Base-by-base conservation (phyloP, 2,888 invertebrate genomes). In the Vannuccia rotundouncinata region DNA sequence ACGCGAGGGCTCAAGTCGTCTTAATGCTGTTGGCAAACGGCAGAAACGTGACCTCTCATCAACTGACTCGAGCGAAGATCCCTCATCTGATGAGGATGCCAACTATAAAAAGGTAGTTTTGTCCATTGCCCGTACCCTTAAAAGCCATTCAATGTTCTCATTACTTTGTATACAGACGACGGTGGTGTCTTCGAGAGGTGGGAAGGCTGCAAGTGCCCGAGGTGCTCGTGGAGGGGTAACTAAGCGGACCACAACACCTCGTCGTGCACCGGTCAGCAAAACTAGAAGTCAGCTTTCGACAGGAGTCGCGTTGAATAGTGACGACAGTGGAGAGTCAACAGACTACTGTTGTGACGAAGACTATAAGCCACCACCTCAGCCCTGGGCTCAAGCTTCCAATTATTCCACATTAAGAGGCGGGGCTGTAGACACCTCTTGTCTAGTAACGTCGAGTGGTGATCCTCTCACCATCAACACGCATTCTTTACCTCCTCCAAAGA, bases 31-130 rank as follows among this genome's bases (percentile, higher is more conserved):
- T 17, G 45, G 45, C 10, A 45, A 45, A 17, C 45, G 45, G 17
- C 10, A 45, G 45, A 77, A 77, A 13, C 31, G 31, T 27, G 77
- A 77, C 45, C 45, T 77, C 17, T 77, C 77, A 1, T 77, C 77
- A 17, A 77, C 77, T 17, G 77, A 77, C 45, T 77, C 77, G 25
- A 77, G 77, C 27, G 77, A 77, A 10, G 31, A 31, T 28, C 27
- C 27, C 45, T 27, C 77, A 13, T 31, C 31, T 27, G 77, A 77
- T 31, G 77, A 77, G 10, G 31, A 45, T 77, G 59, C 45, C 45
- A 31, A 45, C 31, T 77, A 77, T 31, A 22, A 17, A 5, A 45
- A 45, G 45, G 45, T 45, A 45, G 45, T 10, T 17, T 17, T 17
- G 45, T 45, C 45, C 17, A 45, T 5, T 45, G 45, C 45, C 17